These are phyloP conservation scores for Hoplias malabaricus DNA, from an alignment of 2,113 vertebrate genomes.

Conservation along the genomic window DNA sequence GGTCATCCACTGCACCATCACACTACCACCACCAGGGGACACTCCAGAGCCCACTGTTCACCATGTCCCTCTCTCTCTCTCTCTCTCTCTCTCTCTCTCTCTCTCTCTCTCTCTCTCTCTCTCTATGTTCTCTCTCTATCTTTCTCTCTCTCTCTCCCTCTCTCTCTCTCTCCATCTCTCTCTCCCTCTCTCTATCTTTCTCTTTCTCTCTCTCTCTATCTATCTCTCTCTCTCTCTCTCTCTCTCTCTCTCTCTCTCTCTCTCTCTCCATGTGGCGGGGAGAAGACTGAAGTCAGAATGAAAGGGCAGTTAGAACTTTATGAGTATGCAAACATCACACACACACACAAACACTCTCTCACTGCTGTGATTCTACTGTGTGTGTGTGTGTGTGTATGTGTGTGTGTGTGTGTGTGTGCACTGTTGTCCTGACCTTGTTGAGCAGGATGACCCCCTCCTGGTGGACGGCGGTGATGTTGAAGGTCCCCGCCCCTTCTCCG, in stretches of 20 bases:
- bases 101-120: background rate
- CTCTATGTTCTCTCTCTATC: no score
- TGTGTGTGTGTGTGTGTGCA: no score
- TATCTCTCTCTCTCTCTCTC: background rate
- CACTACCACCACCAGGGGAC: no score
- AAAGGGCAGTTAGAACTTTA: constrained; percentile 7
- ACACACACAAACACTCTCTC: constrained; percentile 30
- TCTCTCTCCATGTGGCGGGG: background rate
- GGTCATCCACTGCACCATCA: no score
- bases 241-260: background rate
- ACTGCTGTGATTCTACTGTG: no score
- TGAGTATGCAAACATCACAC: background rate
- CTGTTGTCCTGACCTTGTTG: constrained; percentile 81
- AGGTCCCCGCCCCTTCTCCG: constrained; percentile 75
- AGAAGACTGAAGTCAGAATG: background rate
- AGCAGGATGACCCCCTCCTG: constrained; percentile 82
- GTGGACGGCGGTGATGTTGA: constrained; percentile 78
- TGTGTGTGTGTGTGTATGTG: no score
- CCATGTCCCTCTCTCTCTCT: background rate
- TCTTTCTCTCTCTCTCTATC: background rate
- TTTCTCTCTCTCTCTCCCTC: background rate
- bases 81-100: background rate
- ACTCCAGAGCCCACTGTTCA: background rate
- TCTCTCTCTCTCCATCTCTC: background rate
- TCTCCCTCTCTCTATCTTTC: no score